Conservation (phyloP, 2,113 vertebrate genomes). For the Sylvia atricapilla region DNA sequence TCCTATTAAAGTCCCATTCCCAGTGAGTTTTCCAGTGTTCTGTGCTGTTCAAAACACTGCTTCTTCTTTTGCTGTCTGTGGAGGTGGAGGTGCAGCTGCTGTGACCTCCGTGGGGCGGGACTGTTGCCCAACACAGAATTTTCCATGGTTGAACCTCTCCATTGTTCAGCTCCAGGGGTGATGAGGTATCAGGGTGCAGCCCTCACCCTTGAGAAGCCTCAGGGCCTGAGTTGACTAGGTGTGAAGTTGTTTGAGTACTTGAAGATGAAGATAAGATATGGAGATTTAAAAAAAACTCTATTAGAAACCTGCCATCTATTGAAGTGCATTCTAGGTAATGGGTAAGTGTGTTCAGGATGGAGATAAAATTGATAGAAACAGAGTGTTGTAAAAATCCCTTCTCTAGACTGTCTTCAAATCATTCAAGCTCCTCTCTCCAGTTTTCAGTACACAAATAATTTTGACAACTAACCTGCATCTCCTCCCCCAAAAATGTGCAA, state of each 20-base stretch:
- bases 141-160: constrained; percentile 21
- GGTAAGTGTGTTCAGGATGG: neutral
- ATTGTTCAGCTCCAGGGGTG: neutral
- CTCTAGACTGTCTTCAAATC: neutral
- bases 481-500: neutral
- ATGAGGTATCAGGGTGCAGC: constrained; percentile 42
- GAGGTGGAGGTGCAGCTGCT: neutral
- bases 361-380: neutral
- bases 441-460: neutral
- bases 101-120: neutral
- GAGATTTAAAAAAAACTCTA: neutral
- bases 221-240: constrained; percentile 38
- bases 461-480: neutral
- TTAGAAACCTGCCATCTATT: neutral
- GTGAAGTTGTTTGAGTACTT: constrained; percentile 42
- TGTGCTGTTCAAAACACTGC: neutral
- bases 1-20: neutral
- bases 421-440: neutral
- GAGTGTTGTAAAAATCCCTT: neutral
- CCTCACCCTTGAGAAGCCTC: constrained; percentile 28
- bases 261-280: constrained; percentile 49
- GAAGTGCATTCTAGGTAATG: constrained; percentile 35
- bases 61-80: accelerated
- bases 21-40: neutral
- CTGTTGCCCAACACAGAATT: neutral